These are phyloP conservation scores for Aromia moschata DNA, from an alignment of 2,888 invertebrate genomes.

Conservation along the genomic window DNA sequence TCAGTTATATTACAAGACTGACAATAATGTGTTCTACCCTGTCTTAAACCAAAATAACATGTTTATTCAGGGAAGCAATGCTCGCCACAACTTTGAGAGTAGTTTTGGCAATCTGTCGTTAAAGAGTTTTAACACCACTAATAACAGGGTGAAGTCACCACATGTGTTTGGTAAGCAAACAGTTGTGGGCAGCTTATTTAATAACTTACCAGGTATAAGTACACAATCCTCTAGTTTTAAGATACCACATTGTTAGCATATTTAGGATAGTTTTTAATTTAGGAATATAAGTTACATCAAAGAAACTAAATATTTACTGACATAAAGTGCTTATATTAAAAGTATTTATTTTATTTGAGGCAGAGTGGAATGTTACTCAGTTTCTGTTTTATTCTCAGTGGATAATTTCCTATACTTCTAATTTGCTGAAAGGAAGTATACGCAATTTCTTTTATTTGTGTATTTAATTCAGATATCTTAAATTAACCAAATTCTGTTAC, in stretches of 20 bases:
- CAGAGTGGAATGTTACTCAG: no score
- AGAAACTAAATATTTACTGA: no score
- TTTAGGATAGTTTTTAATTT: not conserved
- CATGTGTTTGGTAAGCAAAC: constrained; percentile 27
- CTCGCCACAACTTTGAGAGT: constrained; percentile 27
- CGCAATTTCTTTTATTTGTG: no score
- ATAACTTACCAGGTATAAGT: constrained; percentile 21
- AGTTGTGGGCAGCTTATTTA: constrained; percentile 29
- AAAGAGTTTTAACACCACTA: constrained; percentile 9
- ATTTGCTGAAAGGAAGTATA: no score
- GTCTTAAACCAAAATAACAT: constrained; percentile 38
- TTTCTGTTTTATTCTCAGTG: no score
- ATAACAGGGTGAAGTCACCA: constrained; percentile 14
- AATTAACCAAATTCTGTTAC: no score
- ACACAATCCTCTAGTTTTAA: constrained; percentile 13
- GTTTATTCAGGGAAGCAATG: constrained; percentile 33
- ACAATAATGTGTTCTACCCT: constrained; percentile 39
- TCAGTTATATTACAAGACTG: constrained; percentile 35
- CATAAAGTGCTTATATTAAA: no score
- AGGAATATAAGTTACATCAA: no score
- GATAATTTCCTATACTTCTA: no score
- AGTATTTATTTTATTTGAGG: no score
- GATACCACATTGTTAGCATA: constrained; percentile 12
- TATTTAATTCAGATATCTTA: no score
- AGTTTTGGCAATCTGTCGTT: constrained; percentile 28